Evolutionary conservation across 2,888 invertebrate species (phyloP).

Genomic region (Cryptophagus acutangulus): DNA sequence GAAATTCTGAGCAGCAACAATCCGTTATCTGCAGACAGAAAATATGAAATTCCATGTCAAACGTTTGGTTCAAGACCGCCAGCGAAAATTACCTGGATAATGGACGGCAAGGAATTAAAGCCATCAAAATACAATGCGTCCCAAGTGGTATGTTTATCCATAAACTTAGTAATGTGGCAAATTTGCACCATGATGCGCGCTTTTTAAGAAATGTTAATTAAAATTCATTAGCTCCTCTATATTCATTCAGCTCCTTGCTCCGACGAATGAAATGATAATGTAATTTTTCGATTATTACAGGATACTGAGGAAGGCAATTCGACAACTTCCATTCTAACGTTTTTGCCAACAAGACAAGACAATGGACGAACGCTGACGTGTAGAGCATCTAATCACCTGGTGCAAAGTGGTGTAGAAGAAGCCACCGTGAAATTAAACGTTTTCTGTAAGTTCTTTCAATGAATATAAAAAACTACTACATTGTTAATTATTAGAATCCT

Average conservation of each 20-base stretch:
- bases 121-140: constrained; percentile 47
- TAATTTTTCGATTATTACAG: constrained; percentile 49
- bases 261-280: constrained; percentile 2
- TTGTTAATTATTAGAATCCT: constrained; percentile 27
- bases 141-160: constrained; percentile 48
- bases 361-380: constrained; percentile 76
- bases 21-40: constrained; percentile 76
- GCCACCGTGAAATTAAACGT: constrained; percentile 78
- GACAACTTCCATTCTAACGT: constrained; percentile 69
- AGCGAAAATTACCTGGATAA: constrained; percentile 81
- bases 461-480: constrained; percentile 28
- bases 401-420: constrained; percentile 69
- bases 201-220: too few relatives aligned
- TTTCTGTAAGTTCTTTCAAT: constrained; percentile 68
- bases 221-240: too few relatives aligned
- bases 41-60: constrained; percentile 77
- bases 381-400: constrained; percentile 70
- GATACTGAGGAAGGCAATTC: constrained; percentile 76
- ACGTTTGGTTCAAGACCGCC: constrained; percentile 81
- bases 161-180: not conserved
- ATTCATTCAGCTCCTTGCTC: too few relatives aligned
- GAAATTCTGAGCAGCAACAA: constrained; percentile 75
- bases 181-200: not conserved
- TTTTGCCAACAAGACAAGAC: constrained; percentile 72
- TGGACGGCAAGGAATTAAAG: constrained; percentile 64